Evolutionary conservation across 1,140 invertebrate species (phyloP), one percentile per base, ranked within the genome.

Genomic region (Aporrectodea caliginosa): DNA sequence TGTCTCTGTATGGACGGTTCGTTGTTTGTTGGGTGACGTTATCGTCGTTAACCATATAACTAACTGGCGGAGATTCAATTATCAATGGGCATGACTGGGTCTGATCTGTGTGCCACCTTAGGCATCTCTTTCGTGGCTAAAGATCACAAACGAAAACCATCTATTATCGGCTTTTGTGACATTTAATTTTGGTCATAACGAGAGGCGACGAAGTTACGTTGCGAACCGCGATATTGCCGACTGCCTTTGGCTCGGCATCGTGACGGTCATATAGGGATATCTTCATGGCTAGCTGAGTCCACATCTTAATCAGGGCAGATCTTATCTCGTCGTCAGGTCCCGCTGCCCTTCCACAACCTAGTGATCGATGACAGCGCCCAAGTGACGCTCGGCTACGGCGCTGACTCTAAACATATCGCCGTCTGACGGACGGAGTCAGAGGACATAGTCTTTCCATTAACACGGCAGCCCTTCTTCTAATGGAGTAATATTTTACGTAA

Each of bases 401-500:
- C 22, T 58, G 43, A 58, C 43, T 12, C 43, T 58, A 58, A 58
- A 58, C 43, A 58, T 58, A 58, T 58, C 43, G 6, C 22, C 43
- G 43, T 22, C 43, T 12, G 22, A 12, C 6, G 22, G 22, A 22
- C 6, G 43, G 43, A 58, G 43, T 58, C 43, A 58, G 43, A 58
- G 43, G 43, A 58, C 43, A 58, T 58, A 58, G 6, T 58, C 43
- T 58, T 58, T 58, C 43, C 43, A 58, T 58, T 58, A 58, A 58
- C 43, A 58, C 43, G 43, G 43, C 43, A 22, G 43, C 6, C 43
- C 43, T 58, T 22, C 22, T 6, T 58, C 43, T 58, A 58, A 58
- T 58, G 43, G 43, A 58, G 43, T 58, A 58, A 58, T 58, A 58
- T 58, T 58, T 58, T 58, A 58, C 43, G 43, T 58, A 58, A 58